A percentile compares a stretch with the other conserved stretches of the same genome.
Evolutionary conservation across 2,113 vertebrate species (phyloP).

Genomic region (Psilopsiagon aymara): DNA sequence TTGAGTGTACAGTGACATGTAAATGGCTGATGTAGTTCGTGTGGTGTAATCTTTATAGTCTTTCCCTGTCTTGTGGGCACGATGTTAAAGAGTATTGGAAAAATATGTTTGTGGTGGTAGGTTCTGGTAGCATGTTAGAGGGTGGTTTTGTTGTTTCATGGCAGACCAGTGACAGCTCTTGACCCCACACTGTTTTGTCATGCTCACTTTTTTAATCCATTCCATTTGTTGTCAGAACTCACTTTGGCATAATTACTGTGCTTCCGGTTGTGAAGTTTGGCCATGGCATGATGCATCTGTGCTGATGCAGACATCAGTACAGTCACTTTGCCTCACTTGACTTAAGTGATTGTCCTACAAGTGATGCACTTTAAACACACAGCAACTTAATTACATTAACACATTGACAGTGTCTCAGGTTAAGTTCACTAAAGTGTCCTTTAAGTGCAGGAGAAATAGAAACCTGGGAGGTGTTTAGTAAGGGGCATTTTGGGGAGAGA

Average conservation of each 20-base stretch:
- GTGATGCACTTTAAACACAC: background rate
- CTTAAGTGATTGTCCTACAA: slow-evolving; percentile 10
- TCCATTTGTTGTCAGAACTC: background rate
- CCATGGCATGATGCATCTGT: background rate
- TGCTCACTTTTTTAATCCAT: background rate
- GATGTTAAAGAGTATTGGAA: background rate
- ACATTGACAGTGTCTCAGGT: background rate
- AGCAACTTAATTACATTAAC: background rate
- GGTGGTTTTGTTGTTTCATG: fast-evolving
- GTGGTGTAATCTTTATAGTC: slow-evolving; percentile 3
- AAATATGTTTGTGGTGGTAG: background rate
- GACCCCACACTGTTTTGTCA: background rate
- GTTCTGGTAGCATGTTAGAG: background rate
- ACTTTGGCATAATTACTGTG: background rate
- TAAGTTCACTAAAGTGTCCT: background rate
- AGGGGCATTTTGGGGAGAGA: background rate
- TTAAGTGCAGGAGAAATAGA: background rate
- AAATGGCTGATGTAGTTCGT: background rate
- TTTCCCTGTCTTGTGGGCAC: background rate
- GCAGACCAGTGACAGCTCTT: background rate
- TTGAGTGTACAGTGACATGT: background rate
- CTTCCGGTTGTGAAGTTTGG: background rate
- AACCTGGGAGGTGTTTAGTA: background rate
- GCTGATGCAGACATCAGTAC: background rate
- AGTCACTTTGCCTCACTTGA: background rate